Evolutionary conservation across 2,113 vertebrate species (phyloP), one percentile per base, ranked within the genome.

Genomic region (Syngnathus floridae): DNA sequence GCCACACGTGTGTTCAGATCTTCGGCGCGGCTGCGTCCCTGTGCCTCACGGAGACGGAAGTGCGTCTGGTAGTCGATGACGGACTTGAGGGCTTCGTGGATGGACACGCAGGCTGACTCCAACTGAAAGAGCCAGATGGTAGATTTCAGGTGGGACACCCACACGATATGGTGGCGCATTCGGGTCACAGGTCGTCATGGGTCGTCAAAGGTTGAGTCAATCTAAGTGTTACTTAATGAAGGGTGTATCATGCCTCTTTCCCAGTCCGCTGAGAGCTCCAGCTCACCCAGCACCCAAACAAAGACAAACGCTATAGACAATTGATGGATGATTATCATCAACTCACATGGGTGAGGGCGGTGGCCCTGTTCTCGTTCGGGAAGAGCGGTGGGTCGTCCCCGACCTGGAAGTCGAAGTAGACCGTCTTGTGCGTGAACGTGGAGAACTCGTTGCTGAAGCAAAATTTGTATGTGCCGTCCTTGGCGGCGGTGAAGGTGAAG

Each of bases 371-470:
- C 88, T 98, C 97, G 69, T 93, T 98, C 66, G 96, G 95, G 80
- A 99, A 99, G 14, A 99, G 90, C 6, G 97, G 96, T 22, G 95
- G 95, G 67, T 99, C 97, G 74, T 99, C 96, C 62, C 97, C 95
- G 67, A 99, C 95, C 83, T 99, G 97, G 78, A 98, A 98, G 82
- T 99, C 97, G 52, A 99, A 99, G 86, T 98, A 99, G 40, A 99
- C 95, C 0, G 95, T 99, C 92, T 99, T 99, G 90, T 99, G 97
- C 8, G 96, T 99, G 76, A 99, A 99, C 65, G 97, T 99, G 73
- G 97, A 99, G 83, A 99, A 99, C 73, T 99, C 96, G 2, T 99
- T 99, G 84, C 96, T 98, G 90, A 99, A 99, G 87, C 97, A 99
- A 90, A 99, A 97, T 75, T 95, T 98, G 86, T 91, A 96, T 5